Evolutionary conservation across 1,140 invertebrate genomes (phyloP).

Genomic region (Drosophila littoralis): DNA sequence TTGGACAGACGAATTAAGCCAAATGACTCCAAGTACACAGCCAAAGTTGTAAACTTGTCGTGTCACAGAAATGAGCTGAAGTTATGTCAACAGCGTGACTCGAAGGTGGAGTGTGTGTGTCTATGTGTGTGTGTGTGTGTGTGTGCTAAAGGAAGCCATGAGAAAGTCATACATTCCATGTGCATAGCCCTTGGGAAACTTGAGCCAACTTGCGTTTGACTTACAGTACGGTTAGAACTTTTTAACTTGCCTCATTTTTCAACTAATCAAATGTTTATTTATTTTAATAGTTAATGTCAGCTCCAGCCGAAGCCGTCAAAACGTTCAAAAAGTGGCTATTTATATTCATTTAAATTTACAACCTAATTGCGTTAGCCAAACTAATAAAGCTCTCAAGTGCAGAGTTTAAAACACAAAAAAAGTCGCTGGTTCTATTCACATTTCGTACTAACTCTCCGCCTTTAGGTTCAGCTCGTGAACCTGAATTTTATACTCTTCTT

Average conservation of each 20-base stretch:
- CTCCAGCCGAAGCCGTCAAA: too few species aligned
- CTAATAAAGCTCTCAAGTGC: too few species aligned
- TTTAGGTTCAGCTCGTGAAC: too few species aligned
- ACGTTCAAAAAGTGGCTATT: too few species aligned
- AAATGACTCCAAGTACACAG: slow-evolving; percentile 66
- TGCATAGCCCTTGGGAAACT: slow-evolving; percentile 16
- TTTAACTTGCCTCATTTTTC: neutral
- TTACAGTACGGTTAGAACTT: neutral
- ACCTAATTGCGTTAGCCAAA: too few species aligned
- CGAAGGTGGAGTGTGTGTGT: slow-evolving; percentile 28
- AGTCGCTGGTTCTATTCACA: too few species aligned
- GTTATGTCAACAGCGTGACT: slow-evolving; percentile 76
- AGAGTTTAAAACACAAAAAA: too few species aligned
- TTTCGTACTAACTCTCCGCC: too few species aligned
- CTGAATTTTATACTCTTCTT: too few species aligned
- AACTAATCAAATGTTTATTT: slow-evolving; percentile 3
- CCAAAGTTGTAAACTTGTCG: slow-evolving; percentile 49
- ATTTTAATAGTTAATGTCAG: neutral
- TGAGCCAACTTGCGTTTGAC: neutral
- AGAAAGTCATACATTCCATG: slow-evolving; percentile 11
- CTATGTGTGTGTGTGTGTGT: neutral
- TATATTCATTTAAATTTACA: too few species aligned
- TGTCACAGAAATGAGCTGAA: slow-evolving; percentile 65
- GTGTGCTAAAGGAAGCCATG: neutral
- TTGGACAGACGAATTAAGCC: slow-evolving; percentile 79